Conservation (phyloP, 1,140 invertebrate genomes). For the Uloborus diversus region DNA sequence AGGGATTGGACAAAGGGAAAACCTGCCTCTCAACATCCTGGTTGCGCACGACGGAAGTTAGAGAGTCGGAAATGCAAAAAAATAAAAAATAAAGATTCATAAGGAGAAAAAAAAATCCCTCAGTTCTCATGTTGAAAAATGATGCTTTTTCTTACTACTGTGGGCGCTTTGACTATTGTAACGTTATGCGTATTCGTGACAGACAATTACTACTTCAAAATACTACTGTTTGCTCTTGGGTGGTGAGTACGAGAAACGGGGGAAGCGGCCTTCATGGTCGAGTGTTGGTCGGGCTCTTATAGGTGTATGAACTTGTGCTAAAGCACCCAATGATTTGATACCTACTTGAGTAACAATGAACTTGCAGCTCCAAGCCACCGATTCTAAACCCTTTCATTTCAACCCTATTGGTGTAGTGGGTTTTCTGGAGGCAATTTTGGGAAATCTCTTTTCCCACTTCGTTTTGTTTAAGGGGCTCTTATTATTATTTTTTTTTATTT, state of each 20-base stretch:
- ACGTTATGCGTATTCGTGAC: neutral
- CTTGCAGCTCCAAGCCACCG: neutral
- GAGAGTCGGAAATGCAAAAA: constrained; percentile 13
- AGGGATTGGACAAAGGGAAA: constrained; percentile 31
- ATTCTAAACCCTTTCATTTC: constrained; percentile 16
- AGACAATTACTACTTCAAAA: constrained; percentile 41
- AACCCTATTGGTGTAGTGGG: neutral
- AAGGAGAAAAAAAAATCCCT: neutral
- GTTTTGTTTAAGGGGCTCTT: neutral
- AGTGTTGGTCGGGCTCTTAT: constrained; percentile 1
- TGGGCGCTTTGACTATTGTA: neutral
- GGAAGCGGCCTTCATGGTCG: constrained; percentile 5
- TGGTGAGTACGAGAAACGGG: neutral
- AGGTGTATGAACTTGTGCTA: constrained; percentile 43
- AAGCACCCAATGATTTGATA: constrained; percentile 34
- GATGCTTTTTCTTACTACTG: constrained; percentile 18
- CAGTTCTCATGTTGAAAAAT: constrained; percentile 41
- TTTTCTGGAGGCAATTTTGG: neutral
- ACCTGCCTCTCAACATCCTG: constrained; percentile 32
- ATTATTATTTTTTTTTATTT: neutral
- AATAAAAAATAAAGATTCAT: constrained; percentile 12
- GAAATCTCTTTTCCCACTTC: neutral
- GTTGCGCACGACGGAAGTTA: neutral
- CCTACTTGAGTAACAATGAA: constrained; percentile 32
- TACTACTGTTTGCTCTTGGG: constrained; percentile 18